These are phyloP conservation scores for Arizona elegans DNA, from an alignment of 2,113 vertebrate genomes.

Conservation along the genomic window DNA sequence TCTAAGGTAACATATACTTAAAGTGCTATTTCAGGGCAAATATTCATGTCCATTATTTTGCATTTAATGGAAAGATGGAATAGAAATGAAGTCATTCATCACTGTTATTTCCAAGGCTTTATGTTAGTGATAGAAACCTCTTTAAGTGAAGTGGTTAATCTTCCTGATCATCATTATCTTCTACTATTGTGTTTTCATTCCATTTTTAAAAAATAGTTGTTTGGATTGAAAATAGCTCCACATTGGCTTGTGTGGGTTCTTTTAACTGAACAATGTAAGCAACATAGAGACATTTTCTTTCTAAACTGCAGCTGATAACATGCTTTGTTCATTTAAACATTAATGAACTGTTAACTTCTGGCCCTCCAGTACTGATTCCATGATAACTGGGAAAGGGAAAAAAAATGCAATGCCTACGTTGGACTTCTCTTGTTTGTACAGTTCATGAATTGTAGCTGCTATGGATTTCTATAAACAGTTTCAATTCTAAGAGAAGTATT, in stretches of 20 bases:
- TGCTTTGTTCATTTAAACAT: neutral
- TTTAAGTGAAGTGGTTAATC: neutral
- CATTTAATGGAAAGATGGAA: neutral
- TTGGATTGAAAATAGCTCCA: neutral
- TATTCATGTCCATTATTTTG: neutral
- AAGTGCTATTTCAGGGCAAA: neutral
- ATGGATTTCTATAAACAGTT: neutral
- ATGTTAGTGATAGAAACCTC: neutral
- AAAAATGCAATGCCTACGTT: slow-evolving; percentile 17
- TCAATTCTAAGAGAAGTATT: slow-evolving; percentile 16
- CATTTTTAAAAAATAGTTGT: neutral
- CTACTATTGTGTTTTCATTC: neutral
- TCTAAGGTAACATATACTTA: neutral
- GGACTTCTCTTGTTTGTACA: slow-evolving; percentile 22
- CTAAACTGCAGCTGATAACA: slow-evolving; percentile 16
- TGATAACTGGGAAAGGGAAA: slow-evolving; percentile 30
- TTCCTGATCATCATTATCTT: neutral
- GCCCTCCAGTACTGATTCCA: neutral
- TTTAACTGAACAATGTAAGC: neutral
- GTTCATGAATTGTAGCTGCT: slow-evolving; percentile 13
- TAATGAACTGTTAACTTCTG: slow-evolving; percentile 35
- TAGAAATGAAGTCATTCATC: neutral
- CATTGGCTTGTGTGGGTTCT: neutral
- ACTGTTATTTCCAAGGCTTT: neutral
- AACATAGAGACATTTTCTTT: slow-evolving; percentile 3